Evolutionary conservation across 2,888 invertebrate genomes (phyloP).

Genomic region (Aphodius granarius): DNA sequence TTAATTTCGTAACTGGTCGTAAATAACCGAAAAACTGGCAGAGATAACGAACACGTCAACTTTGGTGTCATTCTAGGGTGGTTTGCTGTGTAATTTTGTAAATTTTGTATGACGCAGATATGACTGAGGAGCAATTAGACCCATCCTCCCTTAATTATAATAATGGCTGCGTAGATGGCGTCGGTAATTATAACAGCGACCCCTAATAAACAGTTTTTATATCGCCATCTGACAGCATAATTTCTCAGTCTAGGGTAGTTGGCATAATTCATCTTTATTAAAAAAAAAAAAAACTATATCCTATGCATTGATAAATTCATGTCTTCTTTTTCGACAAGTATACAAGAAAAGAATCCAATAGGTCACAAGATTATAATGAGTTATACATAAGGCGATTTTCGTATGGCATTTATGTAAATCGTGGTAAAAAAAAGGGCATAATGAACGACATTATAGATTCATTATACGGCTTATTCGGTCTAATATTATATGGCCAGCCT

Average conservation of each 20-base stretch:
- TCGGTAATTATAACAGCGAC: neutral
- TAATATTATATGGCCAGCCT: neutral
- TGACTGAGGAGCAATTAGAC: neutral
- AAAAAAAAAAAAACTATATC: neutral
- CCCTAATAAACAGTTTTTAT: neutral
- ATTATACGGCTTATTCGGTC: neutral
- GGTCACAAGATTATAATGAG: neutral
- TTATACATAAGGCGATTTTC: neutral
- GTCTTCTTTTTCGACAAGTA: neutral
- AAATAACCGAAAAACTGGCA: neutral
- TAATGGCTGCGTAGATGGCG: neutral
- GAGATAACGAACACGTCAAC: neutral
- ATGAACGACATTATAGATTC: neutral
- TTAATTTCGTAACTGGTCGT: neutral
- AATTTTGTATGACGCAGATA: neutral
- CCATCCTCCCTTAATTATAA: neutral
- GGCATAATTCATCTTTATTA: neutral
- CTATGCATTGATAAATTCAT: neutral
- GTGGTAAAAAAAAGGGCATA: neutral
- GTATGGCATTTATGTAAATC: neutral
- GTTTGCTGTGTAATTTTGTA: neutral
- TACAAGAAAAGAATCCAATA: neutral
- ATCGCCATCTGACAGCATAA: neutral
- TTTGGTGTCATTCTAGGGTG: neutral
- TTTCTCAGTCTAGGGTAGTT: neutral